A percentile compares a stretch with the other conserved stretches of the same genome.
Conservation (phyloP, 37 sponge, comb jelly and placozoan genomes). For the Bolinopsis microptera region DNA sequence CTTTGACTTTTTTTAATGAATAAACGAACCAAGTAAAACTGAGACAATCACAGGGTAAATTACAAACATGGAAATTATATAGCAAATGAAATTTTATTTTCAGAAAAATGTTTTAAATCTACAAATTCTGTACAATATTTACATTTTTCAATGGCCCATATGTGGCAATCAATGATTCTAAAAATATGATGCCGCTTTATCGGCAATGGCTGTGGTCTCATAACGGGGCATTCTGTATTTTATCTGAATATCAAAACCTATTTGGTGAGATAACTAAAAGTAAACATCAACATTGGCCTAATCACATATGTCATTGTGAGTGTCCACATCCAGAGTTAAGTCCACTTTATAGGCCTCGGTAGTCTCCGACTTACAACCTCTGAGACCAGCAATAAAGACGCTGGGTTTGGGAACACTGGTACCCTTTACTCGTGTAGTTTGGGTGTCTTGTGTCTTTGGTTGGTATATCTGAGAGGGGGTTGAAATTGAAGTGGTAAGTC, state of each 20-base stretch:
- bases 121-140: background rate
- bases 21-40: too few relatives aligned
- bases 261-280: too few relatives aligned
- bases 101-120: background rate
- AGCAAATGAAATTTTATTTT: background rate
- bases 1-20: too few relatives aligned
- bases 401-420: constrained; percentile 90
- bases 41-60: too few relatives aligned
- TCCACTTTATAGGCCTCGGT: constrained; percentile 71
- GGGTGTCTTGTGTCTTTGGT: constrained; percentile 76
- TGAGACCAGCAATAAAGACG: constrained; percentile 85
- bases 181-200: too few relatives aligned
- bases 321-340: constrained; percentile 75
- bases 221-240: too few relatives aligned
- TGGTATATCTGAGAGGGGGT: constrained; percentile 74
- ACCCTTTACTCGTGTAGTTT: constrained; percentile 78
- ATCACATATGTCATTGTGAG: constrained; percentile 71
- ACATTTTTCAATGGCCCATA: too few relatives aligned
- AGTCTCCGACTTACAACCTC: constrained; percentile 69
- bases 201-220: too few relatives aligned
- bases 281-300: too few relatives aligned
- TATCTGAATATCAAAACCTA: too few relatives aligned
- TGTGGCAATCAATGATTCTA: too few relatives aligned
- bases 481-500: background rate
- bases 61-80: too few relatives aligned